Percentiles rank a stretch among this genome's conserved stretches.
phyloP scores from a whole-genome alignment of 2,888 invertebrate species.

The Sycophila texana region DNA sequence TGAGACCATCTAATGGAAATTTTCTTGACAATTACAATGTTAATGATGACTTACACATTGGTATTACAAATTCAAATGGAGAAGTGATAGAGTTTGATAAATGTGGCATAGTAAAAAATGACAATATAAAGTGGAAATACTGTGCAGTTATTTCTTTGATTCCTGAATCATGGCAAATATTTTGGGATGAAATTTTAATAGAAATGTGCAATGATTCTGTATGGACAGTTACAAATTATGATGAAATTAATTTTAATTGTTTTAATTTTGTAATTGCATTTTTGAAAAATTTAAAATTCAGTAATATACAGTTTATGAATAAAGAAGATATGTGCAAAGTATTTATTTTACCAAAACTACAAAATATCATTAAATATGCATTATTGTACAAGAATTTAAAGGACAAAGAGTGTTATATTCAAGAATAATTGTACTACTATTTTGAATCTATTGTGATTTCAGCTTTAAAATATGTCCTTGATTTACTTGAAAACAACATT shows the following conservation, averaged over 20 bases:
- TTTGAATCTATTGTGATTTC: conserved; percentile 38
- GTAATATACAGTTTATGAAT: conserved; percentile 60
- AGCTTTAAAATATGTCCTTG: conserved; percentile 59
- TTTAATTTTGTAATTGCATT: conserved; percentile 91
- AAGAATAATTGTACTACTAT: conserved; percentile 45
- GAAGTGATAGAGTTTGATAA: conserved; percentile 90
- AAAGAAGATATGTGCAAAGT: conserved; percentile 83
- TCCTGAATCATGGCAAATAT: conserved; percentile 68
- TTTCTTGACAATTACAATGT: conserved; percentile 91
- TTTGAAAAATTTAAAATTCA: conserved; percentile 83
- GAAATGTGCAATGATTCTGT: conserved; percentile 78
- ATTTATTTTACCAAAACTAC: conserved; percentile 88
- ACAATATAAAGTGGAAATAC: conserved; percentile 65
- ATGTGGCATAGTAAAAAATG: conserved; percentile 80
- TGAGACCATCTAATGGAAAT: conserved; percentile 91
- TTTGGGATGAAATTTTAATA: conserved; percentile 67
- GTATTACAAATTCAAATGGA: conserved; percentile 89
- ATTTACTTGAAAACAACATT: conserved; percentile 50
- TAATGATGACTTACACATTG: conserved; percentile 92
- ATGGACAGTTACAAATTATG: conserved; percentile 84
- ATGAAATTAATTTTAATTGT: conserved; percentile 88
- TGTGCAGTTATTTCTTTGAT: conserved; percentile 65
- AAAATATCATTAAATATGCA: conserved; percentile 90
- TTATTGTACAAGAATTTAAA: conserved; percentile 86
- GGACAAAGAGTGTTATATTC: conserved; percentile 77